Percentiles rank a stretch among this genome's conserved stretches.
phyloP scores from a whole-genome alignment of 2,797 vertebrate genomes.

The Rachycentron canadum region DNA sequence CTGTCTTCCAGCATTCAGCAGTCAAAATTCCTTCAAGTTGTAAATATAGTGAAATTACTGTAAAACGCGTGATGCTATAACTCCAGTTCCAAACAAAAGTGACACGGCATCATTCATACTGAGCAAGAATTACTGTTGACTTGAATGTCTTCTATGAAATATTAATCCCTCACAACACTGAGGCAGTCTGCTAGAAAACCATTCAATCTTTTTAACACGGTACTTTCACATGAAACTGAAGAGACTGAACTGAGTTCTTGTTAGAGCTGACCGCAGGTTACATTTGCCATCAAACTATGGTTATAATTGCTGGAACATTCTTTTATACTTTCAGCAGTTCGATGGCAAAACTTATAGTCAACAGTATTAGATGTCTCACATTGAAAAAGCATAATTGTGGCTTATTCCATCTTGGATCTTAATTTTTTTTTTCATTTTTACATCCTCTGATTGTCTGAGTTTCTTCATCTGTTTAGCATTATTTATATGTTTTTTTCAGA shows the following conservation, averaged over 20 bases:
- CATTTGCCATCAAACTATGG: background rate
- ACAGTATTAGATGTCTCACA: too few relatives aligned
- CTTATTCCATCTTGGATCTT: too few relatives aligned
- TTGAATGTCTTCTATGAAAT: background rate
- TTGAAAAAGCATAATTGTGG: background rate
- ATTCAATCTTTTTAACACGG: too few relatives aligned
- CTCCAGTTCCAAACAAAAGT: background rate
- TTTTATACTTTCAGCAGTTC: background rate
- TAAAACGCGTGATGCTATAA: background rate
- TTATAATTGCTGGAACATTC: background rate
- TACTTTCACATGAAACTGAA: too few relatives aligned
- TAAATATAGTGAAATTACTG: background rate
- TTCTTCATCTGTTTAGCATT: too few relatives aligned
- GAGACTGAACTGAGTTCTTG: background rate
- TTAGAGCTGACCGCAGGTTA: background rate
- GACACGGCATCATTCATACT: background rate
- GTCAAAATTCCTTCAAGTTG: too few relatives aligned
- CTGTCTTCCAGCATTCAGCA: background rate
- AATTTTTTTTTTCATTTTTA: too few relatives aligned
- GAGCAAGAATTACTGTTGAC: slow-evolving; percentile 11
- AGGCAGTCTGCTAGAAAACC: background rate
- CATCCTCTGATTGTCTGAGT: too few relatives aligned
- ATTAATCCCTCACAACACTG: background rate
- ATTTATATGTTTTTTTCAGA: too few relatives aligned
- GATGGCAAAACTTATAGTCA: background rate